Conservation (phyloP, 2,113 vertebrate genomes). For the Trichechus manatus region DNA sequence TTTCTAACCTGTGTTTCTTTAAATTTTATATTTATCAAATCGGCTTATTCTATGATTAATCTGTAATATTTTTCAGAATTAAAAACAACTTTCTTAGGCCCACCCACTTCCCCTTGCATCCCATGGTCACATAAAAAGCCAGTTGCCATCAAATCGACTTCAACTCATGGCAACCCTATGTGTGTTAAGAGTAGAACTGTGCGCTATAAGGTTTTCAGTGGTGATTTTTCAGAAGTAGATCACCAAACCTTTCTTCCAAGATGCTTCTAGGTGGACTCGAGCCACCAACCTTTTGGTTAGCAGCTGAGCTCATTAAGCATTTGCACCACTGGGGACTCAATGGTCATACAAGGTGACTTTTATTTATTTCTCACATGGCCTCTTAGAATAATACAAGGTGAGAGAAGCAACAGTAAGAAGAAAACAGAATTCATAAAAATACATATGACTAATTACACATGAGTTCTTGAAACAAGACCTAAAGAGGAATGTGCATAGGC, state of each 20-base stretch:
- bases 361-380: neutral
- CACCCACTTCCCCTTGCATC: neutral
- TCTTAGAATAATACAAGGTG: neutral
- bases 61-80: neutral
- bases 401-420: neutral
- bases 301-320: neutral
- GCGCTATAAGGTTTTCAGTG: neutral
- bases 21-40: neutral
- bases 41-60: neutral
- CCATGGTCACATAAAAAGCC: neutral
- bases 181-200: neutral
- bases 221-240: neutral
- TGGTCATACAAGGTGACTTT: neutral
- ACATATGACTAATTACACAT: neutral
- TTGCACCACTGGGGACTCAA: neutral
- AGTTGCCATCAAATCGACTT: neutral
- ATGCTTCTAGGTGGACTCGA: neutral
- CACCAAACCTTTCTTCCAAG: neutral
- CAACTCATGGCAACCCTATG: neutral
- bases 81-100: neutral
- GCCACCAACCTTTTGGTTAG: neutral
- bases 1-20: constrained; percentile 2
- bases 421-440: neutral
- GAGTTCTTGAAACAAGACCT: neutral
- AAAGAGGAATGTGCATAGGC: neutral